Evolutionary conservation across 2,113 vertebrate genomes (phyloP), one percentile per base, ranked within the genome.

Genomic region (Colaptes auratus): DNA sequence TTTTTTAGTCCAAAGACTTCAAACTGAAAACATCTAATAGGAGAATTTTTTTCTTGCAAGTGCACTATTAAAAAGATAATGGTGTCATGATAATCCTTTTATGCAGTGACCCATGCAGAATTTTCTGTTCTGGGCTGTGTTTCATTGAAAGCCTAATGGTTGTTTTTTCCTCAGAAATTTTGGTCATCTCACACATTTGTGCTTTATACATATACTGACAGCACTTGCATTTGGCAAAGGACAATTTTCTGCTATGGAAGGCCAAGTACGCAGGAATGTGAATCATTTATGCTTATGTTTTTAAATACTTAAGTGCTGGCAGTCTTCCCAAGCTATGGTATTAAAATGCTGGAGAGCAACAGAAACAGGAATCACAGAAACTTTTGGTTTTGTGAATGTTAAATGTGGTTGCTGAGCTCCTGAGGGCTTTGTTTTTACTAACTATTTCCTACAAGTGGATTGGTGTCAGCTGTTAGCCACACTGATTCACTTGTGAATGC

Each of bases 251-350:
- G 50, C 63, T 84, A 12, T 52, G 75, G 70, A 86, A 92, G 88
- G 63, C 86, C 90, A 92, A 92, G 82, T 69, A 78, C 77, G 66
- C 27, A 88, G 55, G 70, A 95, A 91, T 84, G 58, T 81, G 88
- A 96, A 69, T 95, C 8, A 91, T 90, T 93, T 95, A 86, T 95
- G 80, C 70, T 92, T 90, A 53, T 89, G 61, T 91, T 93, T 93
- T 96, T 81, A 95, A 91, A 73, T 92, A 83, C 86, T 89, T 83
- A 86, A 88, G 66, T 63, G n/a, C 46, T 97, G 95, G 93, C 87
- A 71, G 53, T 63, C 77, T 86, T 94, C 86, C 94, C 76, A 90
- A 91, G 59, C 79, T 88, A 69, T 83, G 82, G 86, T 65, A 92
- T 96, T 93, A 91, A 90, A 93, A 94, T 90, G 76, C 90, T 94